Percentiles rank a stretch among this genome's conserved stretches.
phyloP scores from a whole-genome alignment of 2,888 invertebrate species.

The Pterostichus niger region DNA sequence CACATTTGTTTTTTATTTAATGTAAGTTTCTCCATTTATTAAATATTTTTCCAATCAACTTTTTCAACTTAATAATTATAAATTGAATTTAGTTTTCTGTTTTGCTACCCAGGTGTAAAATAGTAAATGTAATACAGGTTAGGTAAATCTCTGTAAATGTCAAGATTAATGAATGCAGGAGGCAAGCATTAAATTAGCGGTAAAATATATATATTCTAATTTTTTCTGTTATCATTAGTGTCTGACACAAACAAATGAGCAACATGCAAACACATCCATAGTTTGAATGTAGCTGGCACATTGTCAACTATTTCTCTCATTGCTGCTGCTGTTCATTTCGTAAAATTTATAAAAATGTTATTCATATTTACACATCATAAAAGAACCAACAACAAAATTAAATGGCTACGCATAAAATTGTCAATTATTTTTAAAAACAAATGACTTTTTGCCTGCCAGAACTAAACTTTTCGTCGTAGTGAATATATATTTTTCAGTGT shows the following conservation, averaged over 20 bases:
- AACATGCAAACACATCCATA: slow-evolving; percentile 49
- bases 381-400: background rate
- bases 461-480: too few species aligned
- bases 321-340: slow-evolving; percentile 33
- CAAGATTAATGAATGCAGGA: background rate
- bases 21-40: too few species aligned
- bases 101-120: too few species aligned
- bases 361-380: background rate
- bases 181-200: slow-evolving; percentile 46
- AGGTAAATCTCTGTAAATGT: background rate
- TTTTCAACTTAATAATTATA: too few species aligned
- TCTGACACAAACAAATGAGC: slow-evolving; percentile 60
- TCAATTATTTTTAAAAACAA: background rate
- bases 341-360: slow-evolving; percentile 3
- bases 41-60: too few species aligned
- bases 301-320: slow-evolving; percentile 31
- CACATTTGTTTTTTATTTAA: too few species aligned
- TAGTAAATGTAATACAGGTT: too few species aligned
- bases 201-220: slow-evolving; percentile 54
- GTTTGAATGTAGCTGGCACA: slow-evolving; percentile 55
- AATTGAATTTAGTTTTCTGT: too few species aligned
- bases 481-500: too few species aligned
- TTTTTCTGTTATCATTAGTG: slow-evolving; percentile 58
- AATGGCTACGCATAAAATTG: background rate
- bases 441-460: too few species aligned